Evolutionary conservation across 2,113 vertebrate species (phyloP).

Genomic region (Lichenostomus cassidix): DNA sequence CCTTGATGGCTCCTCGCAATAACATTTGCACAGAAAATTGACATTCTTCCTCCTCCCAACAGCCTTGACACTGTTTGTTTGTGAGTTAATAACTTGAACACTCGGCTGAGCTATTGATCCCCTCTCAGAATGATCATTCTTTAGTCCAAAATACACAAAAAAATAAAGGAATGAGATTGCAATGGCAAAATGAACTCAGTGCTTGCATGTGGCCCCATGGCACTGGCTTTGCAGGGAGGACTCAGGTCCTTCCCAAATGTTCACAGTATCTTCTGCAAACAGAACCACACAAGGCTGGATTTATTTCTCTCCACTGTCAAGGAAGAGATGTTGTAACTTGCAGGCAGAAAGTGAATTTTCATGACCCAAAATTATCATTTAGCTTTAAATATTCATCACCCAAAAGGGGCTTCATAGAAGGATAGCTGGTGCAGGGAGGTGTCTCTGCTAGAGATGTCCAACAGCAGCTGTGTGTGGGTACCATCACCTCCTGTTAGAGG

Average conservation of each 20-base stretch:
- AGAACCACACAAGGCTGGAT: accelerated
- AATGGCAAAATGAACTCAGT: neutral
- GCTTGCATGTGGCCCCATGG: neutral
- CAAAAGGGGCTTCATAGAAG: neutral
- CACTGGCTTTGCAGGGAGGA: neutral
- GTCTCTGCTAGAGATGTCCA: accelerated
- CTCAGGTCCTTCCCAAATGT: neutral
- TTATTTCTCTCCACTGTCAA: neutral
- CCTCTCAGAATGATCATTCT: neutral
- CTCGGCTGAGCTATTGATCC: conserved; percentile 51
- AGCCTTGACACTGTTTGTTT: conserved; percentile 30
- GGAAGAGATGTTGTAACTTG: neutral
- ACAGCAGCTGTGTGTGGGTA: neutral
- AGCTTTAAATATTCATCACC: neutral
- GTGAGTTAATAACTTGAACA: conserved; percentile 62
- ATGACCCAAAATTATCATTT: neutral
- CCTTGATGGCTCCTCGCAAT: conserved; percentile 24
- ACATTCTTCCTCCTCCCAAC: conserved; percentile 50
- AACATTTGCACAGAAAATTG: conserved; percentile 57
- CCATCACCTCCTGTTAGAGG: neutral
- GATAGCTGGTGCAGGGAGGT: neutral
- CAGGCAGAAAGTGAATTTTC: neutral
- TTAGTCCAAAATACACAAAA: conserved; percentile 20
- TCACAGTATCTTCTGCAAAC: neutral
- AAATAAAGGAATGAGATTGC: neutral